Base-by-base conservation (phyloP, 1,140 invertebrate genomes). In the Paralvinella palmiformis region DNA sequence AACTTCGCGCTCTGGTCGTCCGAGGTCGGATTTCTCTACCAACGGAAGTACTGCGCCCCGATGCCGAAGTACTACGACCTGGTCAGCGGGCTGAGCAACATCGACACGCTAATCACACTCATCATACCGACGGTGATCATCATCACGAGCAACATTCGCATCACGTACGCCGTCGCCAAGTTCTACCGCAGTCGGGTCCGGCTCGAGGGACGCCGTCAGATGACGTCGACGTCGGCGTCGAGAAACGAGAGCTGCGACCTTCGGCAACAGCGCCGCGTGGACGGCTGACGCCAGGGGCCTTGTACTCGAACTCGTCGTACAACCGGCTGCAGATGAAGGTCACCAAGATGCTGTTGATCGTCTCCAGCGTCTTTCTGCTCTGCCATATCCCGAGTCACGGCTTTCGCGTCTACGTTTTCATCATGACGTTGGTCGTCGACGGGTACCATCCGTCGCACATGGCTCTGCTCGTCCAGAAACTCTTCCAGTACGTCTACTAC, bases 331-430 rank as follows among this genome's bases (percentile, higher is more conserved):
- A 89, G 70, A 81, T 84, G 13, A 88, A 87, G 71, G 85, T 91
- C 20, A 92, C 90, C 1, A 87, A 89, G 74, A 91, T 91, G 86
- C 82, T 93, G 15, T 82, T 92, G 0, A 80, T 91, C 35, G 89
- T 92, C 15, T 92, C 90, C 1, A 87, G 86, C 1, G 88, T 89
- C 0, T 93, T 91, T 75, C 85, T 92, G 0, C 82, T 85, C 36
- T 83, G 92, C 27, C 91, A 92, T 79, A 75, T 91, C 27, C 91
- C 91, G 0, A 75, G 78, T 45, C 78, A 82, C 73, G 71, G 71
- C 44, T 72, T 75, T n/a, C 66, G 81, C 17, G 67, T 76, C 13
- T 76, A 75, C 55, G 67, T 74, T 6, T 71, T 76, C 59, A 69
- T 81, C 5, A 68, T 61, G n/a, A 62, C 59, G 24, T 44, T 69